Percentiles rank a stretch among this genome's conserved stretches.
Conservation (phyloP, 2,797 vertebrate species). For the Schizopygopsis pylzovi region DNA sequence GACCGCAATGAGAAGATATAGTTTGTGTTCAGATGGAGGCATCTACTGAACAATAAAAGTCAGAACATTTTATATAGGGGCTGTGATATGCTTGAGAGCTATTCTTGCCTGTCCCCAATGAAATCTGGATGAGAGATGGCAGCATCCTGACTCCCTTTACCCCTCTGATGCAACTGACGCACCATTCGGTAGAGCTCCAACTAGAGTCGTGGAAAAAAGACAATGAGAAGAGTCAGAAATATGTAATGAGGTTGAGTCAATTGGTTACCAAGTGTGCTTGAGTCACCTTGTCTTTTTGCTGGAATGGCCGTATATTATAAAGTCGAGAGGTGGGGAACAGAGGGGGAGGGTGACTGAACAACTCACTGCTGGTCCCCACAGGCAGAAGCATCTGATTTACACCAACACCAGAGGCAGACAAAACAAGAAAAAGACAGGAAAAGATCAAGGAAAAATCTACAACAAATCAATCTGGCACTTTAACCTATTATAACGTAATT, state of each 20-base stretch:
- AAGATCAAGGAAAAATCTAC: not conserved
- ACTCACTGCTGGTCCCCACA: slow-evolving; percentile 80
- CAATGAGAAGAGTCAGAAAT: not conserved
- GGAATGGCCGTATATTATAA: slow-evolving; percentile 84
- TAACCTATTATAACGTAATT: not conserved
- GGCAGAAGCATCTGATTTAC: slow-evolving; percentile 83
- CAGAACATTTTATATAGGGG: not conserved
- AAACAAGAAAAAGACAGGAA: not conserved
- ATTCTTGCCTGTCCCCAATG: slow-evolving; percentile 81
- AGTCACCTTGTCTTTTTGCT: slow-evolving; percentile 82
- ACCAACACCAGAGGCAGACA: slow-evolving; percentile 20
- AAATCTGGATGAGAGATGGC: slow-evolving; percentile 79
- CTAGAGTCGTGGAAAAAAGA: slow-evolving; percentile 64
- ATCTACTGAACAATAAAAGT: not conserved
- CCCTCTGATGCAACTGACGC: slow-evolving; percentile 79
- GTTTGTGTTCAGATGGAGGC: not conserved
- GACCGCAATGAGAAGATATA: not conserved
- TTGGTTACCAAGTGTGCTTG: not conserved
- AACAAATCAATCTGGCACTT: not conserved
- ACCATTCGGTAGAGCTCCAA: slow-evolving; percentile 84
- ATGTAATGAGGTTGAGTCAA: not conserved
- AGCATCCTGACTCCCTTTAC: slow-evolving; percentile 73
- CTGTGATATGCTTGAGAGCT: not conserved
- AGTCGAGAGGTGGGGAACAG: slow-evolving; percentile 83
- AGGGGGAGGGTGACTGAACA: slow-evolving; percentile 86